Base-by-base conservation (phyloP, 1,140 invertebrate species). In the Cecropterus lyciades region DNA sequence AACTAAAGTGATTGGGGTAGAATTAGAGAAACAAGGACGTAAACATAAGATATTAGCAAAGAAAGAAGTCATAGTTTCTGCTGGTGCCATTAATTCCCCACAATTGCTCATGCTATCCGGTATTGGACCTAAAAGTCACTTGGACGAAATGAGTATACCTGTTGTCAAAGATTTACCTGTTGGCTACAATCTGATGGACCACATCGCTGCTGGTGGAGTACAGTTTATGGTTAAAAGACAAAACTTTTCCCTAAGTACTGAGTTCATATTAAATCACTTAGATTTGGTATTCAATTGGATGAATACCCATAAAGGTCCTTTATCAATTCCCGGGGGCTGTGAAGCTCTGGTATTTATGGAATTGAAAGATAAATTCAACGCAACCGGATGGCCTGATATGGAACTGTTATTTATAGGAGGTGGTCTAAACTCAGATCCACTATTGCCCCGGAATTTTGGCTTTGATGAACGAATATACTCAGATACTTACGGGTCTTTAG, bases 81-180 rank as follows among this genome's bases (percentile, higher is more conserved):
- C 94, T 0, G 96, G 96, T 0, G 93, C 96, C 0, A 95, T 97
- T 0, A 96, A 96, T 67, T 95, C 95, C 0, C 95, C 96, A 0
- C 96, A 97, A 72, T 70, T 98, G 2, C 87, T 98, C 0, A 97
- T 98, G 96, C 76, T 97, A 0, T 96, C 96, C 1, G 97, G 97
- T 1, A 93, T 98, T 13, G 97, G 97, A 8, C 96, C 96, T 0
- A 93, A 83, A 16, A 87, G 94, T 42, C 96, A 98, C 82, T 89
- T 98, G 10, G 79, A 89, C 37, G 77, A 93, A 11, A 69, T 94
- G 40, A 93, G 92, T n/a, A 95, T 97, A 27, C 91, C 93, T 0
- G 93, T 95, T 0, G 65, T 96, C 0, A 93, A 94, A 65, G 95
- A 98, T 92, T 92, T 96, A 13, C 95, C 93, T n/a, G 96, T 97